Conservation (phyloP, 2,113 vertebrate species). For the Parus major region DNA sequence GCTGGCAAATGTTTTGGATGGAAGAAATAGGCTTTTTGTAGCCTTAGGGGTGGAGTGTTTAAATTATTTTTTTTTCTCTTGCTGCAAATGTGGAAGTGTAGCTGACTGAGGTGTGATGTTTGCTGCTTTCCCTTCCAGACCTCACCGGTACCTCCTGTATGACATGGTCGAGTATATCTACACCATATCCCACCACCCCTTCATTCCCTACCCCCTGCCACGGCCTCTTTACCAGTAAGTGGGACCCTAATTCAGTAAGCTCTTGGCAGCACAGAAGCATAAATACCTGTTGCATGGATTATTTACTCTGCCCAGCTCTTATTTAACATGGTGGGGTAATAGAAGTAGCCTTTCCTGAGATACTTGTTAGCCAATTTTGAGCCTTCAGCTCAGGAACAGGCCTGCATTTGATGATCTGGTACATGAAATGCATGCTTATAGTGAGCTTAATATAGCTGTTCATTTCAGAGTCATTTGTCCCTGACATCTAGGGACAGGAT, state of each 20-base stretch:
- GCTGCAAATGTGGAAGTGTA: not conserved
- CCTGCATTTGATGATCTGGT: not conserved
- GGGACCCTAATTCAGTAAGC: not conserved
- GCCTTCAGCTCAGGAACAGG: not conserved
- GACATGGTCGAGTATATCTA: constrained; percentile 91
- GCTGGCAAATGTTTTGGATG: not conserved
- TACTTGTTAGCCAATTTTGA: not conserved
- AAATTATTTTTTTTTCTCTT: not conserved
- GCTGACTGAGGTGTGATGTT: not conserved
- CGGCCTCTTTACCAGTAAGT: constrained; percentile 88
- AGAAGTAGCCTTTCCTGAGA: not conserved
- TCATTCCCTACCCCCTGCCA: constrained; percentile 84
- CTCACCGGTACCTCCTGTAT: constrained; percentile 86
- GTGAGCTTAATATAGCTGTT: not conserved
- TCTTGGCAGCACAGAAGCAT: not conserved
- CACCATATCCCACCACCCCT: constrained; percentile 75
- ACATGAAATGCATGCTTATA: not conserved
- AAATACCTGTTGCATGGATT: not conserved
- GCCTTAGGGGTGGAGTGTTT: not conserved
- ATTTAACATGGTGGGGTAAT: not conserved
- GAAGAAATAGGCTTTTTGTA: not conserved
- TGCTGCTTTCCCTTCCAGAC: constrained; percentile 71
- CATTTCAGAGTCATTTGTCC: not conserved
- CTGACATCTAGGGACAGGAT: not conserved
- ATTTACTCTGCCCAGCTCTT: not conserved